Evolutionary conservation across 2,113 vertebrate species (phyloP), one percentile per base, ranked within the genome.

Genomic region (Myxocyprinus asiaticus): DNA sequence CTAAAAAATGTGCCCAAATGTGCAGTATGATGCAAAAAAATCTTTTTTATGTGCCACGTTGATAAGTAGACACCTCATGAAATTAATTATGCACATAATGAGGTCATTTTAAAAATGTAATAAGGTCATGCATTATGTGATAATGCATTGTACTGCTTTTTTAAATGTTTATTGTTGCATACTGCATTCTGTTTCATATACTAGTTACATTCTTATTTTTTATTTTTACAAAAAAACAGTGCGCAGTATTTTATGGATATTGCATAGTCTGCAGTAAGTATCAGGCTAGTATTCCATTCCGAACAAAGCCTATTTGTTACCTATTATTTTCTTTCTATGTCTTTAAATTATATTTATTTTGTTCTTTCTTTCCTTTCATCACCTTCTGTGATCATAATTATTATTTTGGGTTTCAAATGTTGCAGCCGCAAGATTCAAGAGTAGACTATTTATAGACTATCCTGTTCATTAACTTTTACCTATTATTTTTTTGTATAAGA

Each of bases 341-440:
- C 5, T 55, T 9, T 14, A 11, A 10, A 9, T 55, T 10, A 55
- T 9, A 15, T 45, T 61, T 74, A 4, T 62, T 48, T 74, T 62
- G 55, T 74, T 74, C 6, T 62, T 59, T 74, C 4, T 5, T 47
- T 73, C 15, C 9, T 73, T 61, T 73, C 6, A 11, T 22, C 51
- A 42, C 9, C 71, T 74, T 62, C 43, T 62, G 56, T 33, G 44
- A 62, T 62, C 5, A 50, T 74, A 62, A 62, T 62, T 74, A 33
- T 22, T 7, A 56, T 74, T 74, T 58, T 72, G 55, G 70, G 67
- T 11, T 55, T 55, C 12, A 17, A 14, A 74, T 17, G 3, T 62
- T 33, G 22, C 22, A 33, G 22, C 22, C 3, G 22, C 22, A 33
- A 33, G 22, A 33, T 33, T 33, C 22, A 33, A 33, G 22, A 33